Conservation (phyloP, 2,113 vertebrate genomes). For the Thermophis baileyi region DNA sequence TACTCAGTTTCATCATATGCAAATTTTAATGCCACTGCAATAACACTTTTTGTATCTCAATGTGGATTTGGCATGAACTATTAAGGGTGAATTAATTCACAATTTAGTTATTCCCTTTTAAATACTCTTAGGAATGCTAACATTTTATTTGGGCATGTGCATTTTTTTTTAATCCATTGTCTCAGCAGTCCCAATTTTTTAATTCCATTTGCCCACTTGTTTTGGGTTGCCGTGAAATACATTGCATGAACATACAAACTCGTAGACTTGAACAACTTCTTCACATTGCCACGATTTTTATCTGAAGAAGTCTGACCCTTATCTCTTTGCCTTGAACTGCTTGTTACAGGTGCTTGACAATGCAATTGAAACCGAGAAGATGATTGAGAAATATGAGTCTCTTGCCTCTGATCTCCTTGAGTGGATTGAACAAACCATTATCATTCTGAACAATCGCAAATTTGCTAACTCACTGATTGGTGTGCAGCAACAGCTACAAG, state of each 20-base stretch:
- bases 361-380: constrained; percentile 95
- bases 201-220: constrained; percentile 6
- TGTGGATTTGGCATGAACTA: background rate
- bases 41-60: background rate
- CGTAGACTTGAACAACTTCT: background rate
- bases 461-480: constrained; percentile 93
- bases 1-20: background rate
- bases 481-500: constrained; percentile 94
- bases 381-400: constrained; percentile 95
- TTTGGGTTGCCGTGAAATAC: background rate
- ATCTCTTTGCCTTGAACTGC: constrained; percentile 14
- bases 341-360: constrained; percentile 86
- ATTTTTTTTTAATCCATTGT: constrained; percentile 15
- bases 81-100: constrained; percentile 1
- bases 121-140: background rate
- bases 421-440: constrained; percentile 98
- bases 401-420: constrained; percentile 94
- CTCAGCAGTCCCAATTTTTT: background rate
- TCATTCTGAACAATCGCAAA: constrained; percentile 97
- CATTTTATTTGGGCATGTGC: constrained; percentile 34
- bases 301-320: background rate
- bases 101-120: background rate
- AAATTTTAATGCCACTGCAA: background rate
- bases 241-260: background rate
- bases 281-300: background rate